A percentile compares a stretch with the other conserved stretches of the same genome.
These are phyloP conservation scores for Synanthedon formicaeformis DNA, from an alignment of 2,888 invertebrate genomes.

Conservation along the genomic window DNA sequence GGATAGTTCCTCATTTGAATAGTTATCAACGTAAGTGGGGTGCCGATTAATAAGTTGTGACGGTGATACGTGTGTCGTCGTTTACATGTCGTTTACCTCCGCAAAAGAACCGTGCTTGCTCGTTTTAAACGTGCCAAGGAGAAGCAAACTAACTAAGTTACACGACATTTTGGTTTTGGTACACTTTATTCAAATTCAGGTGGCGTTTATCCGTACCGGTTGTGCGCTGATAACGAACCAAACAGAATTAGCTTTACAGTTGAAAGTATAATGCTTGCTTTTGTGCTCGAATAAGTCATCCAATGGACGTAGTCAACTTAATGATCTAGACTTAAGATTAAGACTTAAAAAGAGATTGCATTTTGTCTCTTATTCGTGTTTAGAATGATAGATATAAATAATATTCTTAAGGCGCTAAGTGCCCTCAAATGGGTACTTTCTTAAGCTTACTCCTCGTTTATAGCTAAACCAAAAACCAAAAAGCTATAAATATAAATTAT, in stretches of 20 bases:
- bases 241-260: slow-evolving; percentile 13
- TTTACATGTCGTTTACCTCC: slow-evolving; percentile 67
- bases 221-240: slow-evolving; percentile 40
- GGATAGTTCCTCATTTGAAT: slow-evolving; percentile 61
- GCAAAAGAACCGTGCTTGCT: slow-evolving; percentile 15
- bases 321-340: too few species aligned
- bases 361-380: too few species aligned
- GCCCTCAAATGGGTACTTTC: too few species aligned
- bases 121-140: slow-evolving; percentile 40
- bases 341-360: too few species aligned
- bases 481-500: too few species aligned
- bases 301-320: too few species aligned
- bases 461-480: too few species aligned
- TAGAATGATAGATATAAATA: too few species aligned
- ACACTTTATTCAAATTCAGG: slow-evolving; percentile 49
- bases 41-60: slow-evolving; percentile 62
- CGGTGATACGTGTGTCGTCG: slow-evolving; percentile 41
- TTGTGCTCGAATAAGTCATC: too few species aligned
- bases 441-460: too few species aligned
- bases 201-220: slow-evolving; percentile 38
- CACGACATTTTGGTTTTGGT: slow-evolving; percentile 23
- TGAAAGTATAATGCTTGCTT: too few species aligned
- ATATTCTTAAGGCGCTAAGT: too few species aligned
- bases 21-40: slow-evolving; percentile 55
- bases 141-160: slow-evolving; percentile 22